Evolutionary conservation across 2,113 vertebrate species (phyloP).

Genomic region (Vidua macroura): DNA sequence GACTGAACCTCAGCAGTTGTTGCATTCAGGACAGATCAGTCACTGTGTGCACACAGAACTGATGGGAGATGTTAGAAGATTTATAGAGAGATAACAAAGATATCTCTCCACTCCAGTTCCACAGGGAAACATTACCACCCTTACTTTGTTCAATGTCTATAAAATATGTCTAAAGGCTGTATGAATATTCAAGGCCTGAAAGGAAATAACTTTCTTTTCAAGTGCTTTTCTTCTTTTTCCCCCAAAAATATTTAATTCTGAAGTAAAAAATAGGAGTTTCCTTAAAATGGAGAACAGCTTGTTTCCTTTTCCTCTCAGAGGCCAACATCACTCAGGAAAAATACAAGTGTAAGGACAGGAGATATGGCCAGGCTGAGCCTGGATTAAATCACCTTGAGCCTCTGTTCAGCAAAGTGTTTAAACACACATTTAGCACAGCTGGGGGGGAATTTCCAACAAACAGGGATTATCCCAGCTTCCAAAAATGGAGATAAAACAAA

Average conservation of each 20-base stretch:
- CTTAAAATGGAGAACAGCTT: background rate
- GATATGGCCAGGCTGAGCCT: background rate
- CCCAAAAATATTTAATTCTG: background rate
- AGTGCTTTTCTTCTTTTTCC: background rate
- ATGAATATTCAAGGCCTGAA: background rate
- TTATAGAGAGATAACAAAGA: background rate
- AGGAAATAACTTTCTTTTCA: background rate
- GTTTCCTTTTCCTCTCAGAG: background rate
- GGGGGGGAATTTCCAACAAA: background rate
- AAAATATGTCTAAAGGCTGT: background rate
- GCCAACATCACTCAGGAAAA: background rate
- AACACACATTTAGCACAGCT: background rate
- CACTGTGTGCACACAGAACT: background rate
- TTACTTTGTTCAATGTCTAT: background rate
- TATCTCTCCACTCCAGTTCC: background rate
- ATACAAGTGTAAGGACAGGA: background rate
- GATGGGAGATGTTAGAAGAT: background rate
- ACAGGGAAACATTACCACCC: background rate
- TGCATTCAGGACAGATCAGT: background rate
- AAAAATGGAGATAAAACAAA: background rate
- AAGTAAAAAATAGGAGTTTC: background rate
- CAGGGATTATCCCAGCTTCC: background rate
- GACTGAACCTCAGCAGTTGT: background rate
- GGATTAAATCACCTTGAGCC: background rate
- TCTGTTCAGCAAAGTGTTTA: background rate